Conservation (phyloP, 2,113 vertebrate genomes). For the Nettapus auritus region DNA sequence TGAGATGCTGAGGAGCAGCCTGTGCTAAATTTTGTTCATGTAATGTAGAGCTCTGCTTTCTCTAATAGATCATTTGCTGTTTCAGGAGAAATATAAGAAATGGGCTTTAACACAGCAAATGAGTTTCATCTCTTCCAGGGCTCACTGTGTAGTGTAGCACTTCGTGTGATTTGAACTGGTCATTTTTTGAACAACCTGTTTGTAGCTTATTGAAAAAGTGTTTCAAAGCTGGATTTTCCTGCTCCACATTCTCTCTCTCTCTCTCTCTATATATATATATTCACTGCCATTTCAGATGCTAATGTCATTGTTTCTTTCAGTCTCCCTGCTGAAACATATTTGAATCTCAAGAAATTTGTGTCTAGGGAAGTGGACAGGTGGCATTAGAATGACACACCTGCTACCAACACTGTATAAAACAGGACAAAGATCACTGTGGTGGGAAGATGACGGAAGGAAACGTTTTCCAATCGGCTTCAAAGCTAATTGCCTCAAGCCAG, state of each 20-base stretch:
- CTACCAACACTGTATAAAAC: rapidly evolving
- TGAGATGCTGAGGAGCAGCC: not conserved
- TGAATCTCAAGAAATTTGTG: not conserved
- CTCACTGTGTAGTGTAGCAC: not conserved
- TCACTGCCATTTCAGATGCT: not conserved
- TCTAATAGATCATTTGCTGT: not conserved
- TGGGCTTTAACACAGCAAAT: not conserved
- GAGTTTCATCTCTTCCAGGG: not conserved
- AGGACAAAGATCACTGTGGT: not conserved
- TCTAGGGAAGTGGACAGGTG: not conserved
- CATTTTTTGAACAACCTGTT: not conserved
- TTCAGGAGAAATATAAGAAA: not conserved
- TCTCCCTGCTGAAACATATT: not conserved
- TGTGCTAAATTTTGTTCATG: not conserved
- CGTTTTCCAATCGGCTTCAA: not conserved
- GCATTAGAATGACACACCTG: not conserved
- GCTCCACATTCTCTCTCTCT: too few relatives aligned
- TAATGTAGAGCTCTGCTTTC: not conserved
- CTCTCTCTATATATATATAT: not conserved
- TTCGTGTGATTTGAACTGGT: not conserved
- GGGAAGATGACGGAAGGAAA: not conserved
- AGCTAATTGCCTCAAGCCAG: not conserved
- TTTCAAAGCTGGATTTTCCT: not conserved
- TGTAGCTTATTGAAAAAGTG: not conserved
- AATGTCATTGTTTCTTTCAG: not conserved